Evolutionary conservation across 1,140 invertebrate genomes (phyloP), one percentile per base, ranked within the genome.

Genomic region (Mylabris phalerata): DNA sequence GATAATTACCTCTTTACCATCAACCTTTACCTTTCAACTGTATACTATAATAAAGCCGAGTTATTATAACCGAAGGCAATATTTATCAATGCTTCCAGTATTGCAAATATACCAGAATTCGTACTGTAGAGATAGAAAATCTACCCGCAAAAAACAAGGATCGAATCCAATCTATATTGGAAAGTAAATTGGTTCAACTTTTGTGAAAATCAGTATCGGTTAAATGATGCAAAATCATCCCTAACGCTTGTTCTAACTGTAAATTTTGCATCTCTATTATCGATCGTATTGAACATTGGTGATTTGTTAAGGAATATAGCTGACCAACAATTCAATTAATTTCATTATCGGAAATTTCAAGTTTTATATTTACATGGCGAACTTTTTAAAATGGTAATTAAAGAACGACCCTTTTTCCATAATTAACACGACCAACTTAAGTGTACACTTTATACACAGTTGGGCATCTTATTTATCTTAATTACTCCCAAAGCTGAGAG

Each of bases 381-480:
- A 60, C 44, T 52, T 55, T 49, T 56, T 45, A 38, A 39, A 47
- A 56, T 63, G 61, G 52, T 63, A 63, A 63, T 63, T 63, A 63
- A 55, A 56, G 44, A 48, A 48, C 55, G 32, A 32, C 32, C 32
- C 32, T 32, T 50, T 50, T 51, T 41, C 42, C 55, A 59, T 63
- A 63, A 63, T 63, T 59, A 63, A 59, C 61, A 56, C 52, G 24
- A 40, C 43, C 27, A 63, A 56, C 57, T 59, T 51, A 59, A 63
- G 52, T 32, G 1, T 47, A 50, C 61, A 41, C 57, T 56, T 62
- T 62, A 62, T 62, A 51, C 61, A 49, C 19, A 19, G 19, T 19
- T 19, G 4, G 32, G 4, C 56, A 50, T 56, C 61, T 55, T 59
- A 63, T 63, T 63, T 63, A 59, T 59, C 57, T 59, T 63, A 59